Percentiles rank a stretch among this genome's conserved stretches.
phyloP scores from a whole-genome alignment of 2,888 invertebrate genomes.

The Alcis repandata region DNA sequence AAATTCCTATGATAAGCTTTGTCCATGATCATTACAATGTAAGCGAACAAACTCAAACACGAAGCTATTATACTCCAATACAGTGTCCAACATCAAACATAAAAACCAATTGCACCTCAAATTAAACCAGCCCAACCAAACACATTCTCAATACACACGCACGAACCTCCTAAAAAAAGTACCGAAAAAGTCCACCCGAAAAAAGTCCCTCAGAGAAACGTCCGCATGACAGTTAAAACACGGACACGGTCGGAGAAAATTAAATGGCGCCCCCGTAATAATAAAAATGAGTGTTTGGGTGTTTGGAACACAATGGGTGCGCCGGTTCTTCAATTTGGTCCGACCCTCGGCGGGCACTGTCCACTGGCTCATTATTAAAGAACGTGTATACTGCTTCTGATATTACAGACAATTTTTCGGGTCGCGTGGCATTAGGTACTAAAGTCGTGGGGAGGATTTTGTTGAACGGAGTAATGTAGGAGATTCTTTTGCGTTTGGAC shows the following conservation, averaged over 20 bases:
- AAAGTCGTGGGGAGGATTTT: conserved; percentile 42
- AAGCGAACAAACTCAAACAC: not conserved
- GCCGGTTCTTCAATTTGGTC: conserved; percentile 63
- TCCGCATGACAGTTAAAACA: conserved; percentile 58
- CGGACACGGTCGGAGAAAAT: conserved; percentile 66
- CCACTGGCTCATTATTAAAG: conserved; percentile 64
- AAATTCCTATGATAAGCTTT: too few relatives aligned
- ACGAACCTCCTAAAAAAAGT: conserved; percentile 9
- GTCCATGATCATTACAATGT: not conserved
- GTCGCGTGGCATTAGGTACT: conserved; percentile 45
- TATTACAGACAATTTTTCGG: conserved; percentile 52
- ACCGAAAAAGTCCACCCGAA: conserved; percentile 9
- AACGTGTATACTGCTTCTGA: conserved; percentile 56
- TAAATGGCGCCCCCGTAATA: conserved; percentile 67
- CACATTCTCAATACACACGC: conserved; percentile 15
- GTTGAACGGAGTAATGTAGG: conserved; percentile 43
- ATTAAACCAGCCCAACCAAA: conserved; percentile 27
- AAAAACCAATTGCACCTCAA: conserved; percentile 31
- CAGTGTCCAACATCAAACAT: conserved; percentile 15
- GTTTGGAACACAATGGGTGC: conserved; percentile 69
- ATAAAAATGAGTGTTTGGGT: conserved; percentile 72
- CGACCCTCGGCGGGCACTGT: conserved; percentile 64
- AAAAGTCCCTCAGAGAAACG: conserved; percentile 27
- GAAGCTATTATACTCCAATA: not conserved
- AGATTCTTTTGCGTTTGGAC: conserved; percentile 32